Evolutionary conservation across 1,140 invertebrate genomes (phyloP).

Genomic region (Streblospio benedicti): DNA sequence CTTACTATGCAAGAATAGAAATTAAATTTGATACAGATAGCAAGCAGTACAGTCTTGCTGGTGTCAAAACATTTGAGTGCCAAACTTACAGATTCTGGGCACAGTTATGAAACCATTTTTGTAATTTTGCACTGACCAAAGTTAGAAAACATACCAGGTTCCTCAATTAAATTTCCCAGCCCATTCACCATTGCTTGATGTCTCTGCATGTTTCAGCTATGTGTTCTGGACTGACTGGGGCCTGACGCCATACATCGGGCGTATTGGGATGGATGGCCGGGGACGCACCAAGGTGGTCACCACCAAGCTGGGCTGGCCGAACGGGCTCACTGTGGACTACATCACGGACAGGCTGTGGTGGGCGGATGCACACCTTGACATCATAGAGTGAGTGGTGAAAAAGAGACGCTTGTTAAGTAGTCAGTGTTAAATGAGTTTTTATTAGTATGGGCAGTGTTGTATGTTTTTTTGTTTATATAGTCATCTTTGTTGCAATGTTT

Average conservation of each 20-base stretch:
- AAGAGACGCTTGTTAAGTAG: neutral
- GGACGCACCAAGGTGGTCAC: constrained; percentile 82
- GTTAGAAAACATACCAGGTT: neutral
- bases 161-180: neutral
- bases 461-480: too few species aligned
- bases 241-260: constrained; percentile 85
- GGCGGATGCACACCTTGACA: constrained; percentile 97
- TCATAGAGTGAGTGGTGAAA: constrained; percentile 67
- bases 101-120: too few species aligned
- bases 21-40: too few species aligned
- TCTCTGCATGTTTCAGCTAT: constrained; percentile 54
- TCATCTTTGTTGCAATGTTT: too few species aligned
- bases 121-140: too few species aligned
- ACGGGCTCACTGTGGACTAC: constrained; percentile 93
- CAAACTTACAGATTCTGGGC: too few species aligned
- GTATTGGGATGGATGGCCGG: constrained; percentile 92
- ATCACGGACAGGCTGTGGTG: constrained; percentile 79
- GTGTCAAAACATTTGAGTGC: too few species aligned
- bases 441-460: too few species aligned
- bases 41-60: too few species aligned
- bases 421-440: too few species aligned
- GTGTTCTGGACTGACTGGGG: constrained; percentile 95
- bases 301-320: constrained; percentile 95
- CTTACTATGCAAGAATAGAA: too few species aligned
- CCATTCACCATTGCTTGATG: neutral